Evolutionary conservation across 2,797 vertebrate genomes (phyloP), one percentile per base, ranked within the genome.

Genomic region (Lepus oiostolus): DNA sequence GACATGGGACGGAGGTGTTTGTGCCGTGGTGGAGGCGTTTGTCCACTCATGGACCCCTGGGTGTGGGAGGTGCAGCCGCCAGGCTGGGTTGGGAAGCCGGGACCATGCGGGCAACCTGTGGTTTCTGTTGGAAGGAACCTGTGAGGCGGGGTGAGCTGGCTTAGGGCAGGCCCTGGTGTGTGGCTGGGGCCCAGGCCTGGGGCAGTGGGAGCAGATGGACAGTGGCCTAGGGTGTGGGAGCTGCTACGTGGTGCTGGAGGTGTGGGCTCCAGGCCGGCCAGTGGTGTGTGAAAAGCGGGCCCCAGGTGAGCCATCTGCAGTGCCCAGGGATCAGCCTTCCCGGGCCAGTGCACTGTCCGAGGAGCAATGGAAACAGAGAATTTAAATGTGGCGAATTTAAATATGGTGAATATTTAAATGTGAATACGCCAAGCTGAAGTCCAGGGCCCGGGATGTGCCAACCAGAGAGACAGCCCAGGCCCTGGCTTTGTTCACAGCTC

Each of bases 1-100:
- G 58, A 13, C 12, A 14, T 7, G 30, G 58, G 72, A 24, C 6
- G 10, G 58, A 19, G 28, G 42, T 47, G 42, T 47, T 47, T 47
- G 42, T 54, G 16, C 65, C 13, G 5, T 0, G 24, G 2, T 0
- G 2, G 62, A 17, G 38, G 30, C 0, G 2, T 21, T 26, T 60
- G 54, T 12, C 4, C 9, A 11, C 38, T 47, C 79, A 21, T 22
- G 7, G 38, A 6, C n/a, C 12, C 63, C 58, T 13, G 26, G 71
- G 47, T 32, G 32, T n/a, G 12, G 35, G 75, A 68, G 63, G 10
- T 4, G 0, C 0, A 2, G 60, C 58, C 1, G 16, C 17, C 9
- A 1, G 54, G 16, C 10, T 1, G 0, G 2, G 63, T 0, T 8
- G 12, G 50, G 83, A 84, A 70, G 50, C 50, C 32, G 26, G 16